phyloP scores from a whole-genome alignment of 2,888 invertebrate species.

The Heliconius ismenius region DNA sequence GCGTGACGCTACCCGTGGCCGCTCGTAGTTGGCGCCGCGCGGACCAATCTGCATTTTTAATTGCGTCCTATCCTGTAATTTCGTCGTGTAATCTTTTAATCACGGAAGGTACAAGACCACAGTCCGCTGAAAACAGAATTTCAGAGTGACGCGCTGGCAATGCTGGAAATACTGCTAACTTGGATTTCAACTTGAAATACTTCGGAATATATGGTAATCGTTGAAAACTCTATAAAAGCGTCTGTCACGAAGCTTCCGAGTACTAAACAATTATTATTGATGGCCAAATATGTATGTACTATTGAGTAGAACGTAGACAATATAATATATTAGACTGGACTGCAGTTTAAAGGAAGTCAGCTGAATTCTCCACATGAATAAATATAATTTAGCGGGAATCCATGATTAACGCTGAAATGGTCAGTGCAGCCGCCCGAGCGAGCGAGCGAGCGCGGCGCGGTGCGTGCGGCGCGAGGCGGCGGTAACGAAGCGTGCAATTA shows the following conservation, averaged over 20 bases:
- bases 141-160: not conserved
- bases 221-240: not conserved
- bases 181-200: slow-evolving; percentile 2
- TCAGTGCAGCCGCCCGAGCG: slow-evolving; percentile 35
- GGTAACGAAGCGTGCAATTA: slow-evolving; percentile 46
- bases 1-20: slow-evolving; percentile 25
- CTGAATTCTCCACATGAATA: slow-evolving; percentile 27
- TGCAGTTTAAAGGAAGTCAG: slow-evolving; percentile 17
- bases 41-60: slow-evolving; percentile 37
- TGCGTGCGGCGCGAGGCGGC: slow-evolving; percentile 38
- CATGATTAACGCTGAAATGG: slow-evolving; percentile 34
- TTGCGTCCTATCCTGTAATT: slow-evolving; percentile 32
- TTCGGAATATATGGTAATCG: not conserved
- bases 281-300: not conserved
- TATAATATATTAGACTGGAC: slow-evolving; percentile 3
- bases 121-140: slow-evolving; percentile 15
- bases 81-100: slow-evolving; percentile 35
- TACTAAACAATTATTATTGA: too few species aligned
- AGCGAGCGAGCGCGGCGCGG: slow-evolving; percentile 27
- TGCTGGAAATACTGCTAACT: not conserved
- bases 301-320: slow-evolving; percentile 7
- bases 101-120: slow-evolving; percentile 27
- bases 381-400: slow-evolving; percentile 29
- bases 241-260: not conserved
- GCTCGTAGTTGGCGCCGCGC: slow-evolving; percentile 7